A percentile compares a stretch with the other conserved stretches of the same genome.
Evolutionary conservation across 2,888 invertebrate genomes (phyloP).

Genomic region (Lypha dubia): DNA sequence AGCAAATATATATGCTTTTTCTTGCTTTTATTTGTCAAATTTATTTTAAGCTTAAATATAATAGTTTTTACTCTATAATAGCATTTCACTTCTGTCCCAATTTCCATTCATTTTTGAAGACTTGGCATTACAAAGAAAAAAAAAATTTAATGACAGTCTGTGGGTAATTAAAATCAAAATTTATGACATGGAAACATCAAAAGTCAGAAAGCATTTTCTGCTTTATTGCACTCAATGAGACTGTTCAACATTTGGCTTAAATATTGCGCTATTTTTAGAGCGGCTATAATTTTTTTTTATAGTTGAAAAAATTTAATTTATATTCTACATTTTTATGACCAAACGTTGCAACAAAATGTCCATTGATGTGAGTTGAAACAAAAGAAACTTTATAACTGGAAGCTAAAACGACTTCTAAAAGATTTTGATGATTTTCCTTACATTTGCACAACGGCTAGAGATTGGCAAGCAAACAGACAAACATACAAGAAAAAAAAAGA

Average conservation of each 20-base stretch:
- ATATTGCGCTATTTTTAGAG: slow-evolving; percentile 21
- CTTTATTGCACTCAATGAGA: slow-evolving; percentile 36
- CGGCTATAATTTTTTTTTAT: slow-evolving; percentile 43
- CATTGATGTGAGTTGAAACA: slow-evolving; percentile 27
- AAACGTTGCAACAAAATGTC: slow-evolving; percentile 27
- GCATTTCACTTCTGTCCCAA: background rate
- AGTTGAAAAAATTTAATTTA: slow-evolving; percentile 33
- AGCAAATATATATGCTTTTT: too few species aligned
- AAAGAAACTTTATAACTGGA: slow-evolving; percentile 36
- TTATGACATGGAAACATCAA: slow-evolving; percentile 47
- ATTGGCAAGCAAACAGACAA: slow-evolving; percentile 30
- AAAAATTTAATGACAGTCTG: slow-evolving; percentile 19
- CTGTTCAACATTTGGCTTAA: slow-evolving; percentile 18
- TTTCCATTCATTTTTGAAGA: background rate
- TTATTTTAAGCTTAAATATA: background rate
- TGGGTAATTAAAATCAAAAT: slow-evolving; percentile 40
- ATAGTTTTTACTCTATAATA: background rate
- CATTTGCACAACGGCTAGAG: background rate
- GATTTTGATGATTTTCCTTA: slow-evolving; percentile 22
- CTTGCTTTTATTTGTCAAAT: too few species aligned
- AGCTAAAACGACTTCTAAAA: slow-evolving; percentile 20
- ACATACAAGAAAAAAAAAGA: too few species aligned
- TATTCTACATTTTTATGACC: slow-evolving; percentile 30
- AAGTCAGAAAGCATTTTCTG: slow-evolving; percentile 27
- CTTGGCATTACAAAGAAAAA: background rate